These are phyloP conservation scores for Tetragonula clypearis DNA, from an alignment of 1,140 invertebrate species.

Conservation along the genomic window DNA sequence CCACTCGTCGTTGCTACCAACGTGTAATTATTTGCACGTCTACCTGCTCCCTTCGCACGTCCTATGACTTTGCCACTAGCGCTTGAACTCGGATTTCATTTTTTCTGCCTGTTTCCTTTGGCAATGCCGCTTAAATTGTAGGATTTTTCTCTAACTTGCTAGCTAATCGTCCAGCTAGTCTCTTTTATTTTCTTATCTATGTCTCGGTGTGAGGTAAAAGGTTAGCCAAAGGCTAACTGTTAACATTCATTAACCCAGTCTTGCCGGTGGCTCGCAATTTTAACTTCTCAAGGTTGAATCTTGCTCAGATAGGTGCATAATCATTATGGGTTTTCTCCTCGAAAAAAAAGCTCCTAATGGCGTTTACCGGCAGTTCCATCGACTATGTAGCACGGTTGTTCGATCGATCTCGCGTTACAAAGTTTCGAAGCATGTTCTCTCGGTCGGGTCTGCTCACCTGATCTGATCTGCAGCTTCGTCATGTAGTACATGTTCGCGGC, in stretches of 20 bases:
- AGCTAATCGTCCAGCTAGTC: not conserved
- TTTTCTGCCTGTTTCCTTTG: not conserved
- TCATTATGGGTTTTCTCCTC: not conserved
- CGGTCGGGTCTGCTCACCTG: conserved; percentile 81
- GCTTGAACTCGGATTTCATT: conserved; percentile 19
- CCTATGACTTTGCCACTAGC: not conserved
- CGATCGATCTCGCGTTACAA: not conserved
- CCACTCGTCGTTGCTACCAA: conserved; percentile 4
- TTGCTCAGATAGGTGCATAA: not conserved
- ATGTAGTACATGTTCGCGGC: conserved; percentile 97
- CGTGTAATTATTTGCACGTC: conserved; percentile 13
- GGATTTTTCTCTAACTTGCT: not conserved
- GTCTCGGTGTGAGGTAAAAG: not conserved
- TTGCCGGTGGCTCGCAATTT: conserved; percentile 27
- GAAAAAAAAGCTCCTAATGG: not conserved
- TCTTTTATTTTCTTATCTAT: not conserved
- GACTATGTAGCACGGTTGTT: too few relatives aligned
- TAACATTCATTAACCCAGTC: conserved; percentile 29
- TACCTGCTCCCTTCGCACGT: conserved; percentile 9
- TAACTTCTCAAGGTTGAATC: not conserved
- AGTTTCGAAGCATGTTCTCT: not conserved
- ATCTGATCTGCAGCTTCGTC: conserved; percentile 95
- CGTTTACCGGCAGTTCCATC: not conserved
- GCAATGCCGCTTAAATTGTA: not conserved
- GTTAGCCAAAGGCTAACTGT: not conserved